Evolutionary conservation across 2,113 vertebrate genomes (phyloP).

Genomic region (Melanotaenia duboulayi): DNA sequence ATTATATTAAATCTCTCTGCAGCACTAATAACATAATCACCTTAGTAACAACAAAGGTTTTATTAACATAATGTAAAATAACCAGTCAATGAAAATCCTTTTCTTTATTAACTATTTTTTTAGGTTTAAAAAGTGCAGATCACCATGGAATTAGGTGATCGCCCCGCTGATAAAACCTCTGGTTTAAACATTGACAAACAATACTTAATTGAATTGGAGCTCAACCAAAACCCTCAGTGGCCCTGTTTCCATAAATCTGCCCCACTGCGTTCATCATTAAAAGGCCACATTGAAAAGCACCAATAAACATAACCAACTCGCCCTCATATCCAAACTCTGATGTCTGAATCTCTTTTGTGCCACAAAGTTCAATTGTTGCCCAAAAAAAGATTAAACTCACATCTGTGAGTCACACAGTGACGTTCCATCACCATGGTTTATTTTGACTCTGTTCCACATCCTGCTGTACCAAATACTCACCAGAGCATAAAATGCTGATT

Average conservation of each 20-base stretch:
- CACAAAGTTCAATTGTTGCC: background rate
- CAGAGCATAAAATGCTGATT: background rate
- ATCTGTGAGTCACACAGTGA: constrained; percentile 1
- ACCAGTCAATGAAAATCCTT: background rate
- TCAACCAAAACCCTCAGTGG: background rate
- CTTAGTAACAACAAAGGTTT: background rate
- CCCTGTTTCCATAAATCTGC: background rate
- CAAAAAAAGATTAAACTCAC: background rate
- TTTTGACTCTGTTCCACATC: background rate
- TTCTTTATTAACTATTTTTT: background rate
- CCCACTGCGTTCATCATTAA: background rate
- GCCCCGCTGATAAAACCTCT: background rate
- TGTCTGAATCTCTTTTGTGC: background rate
- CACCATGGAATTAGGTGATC: background rate
- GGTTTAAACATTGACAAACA: background rate
- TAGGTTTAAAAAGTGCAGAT: background rate
- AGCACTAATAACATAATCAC: background rate
- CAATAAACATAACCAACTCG: background rate
- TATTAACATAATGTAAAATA: background rate
- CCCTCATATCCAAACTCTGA: background rate
- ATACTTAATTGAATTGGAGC: background rate
- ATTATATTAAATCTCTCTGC: background rate
- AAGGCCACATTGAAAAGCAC: background rate
- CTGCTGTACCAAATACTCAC: background rate
- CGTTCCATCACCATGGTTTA: background rate